Percentiles rank a stretch among this genome's conserved stretches.
These are phyloP conservation scores for Acheta domesticus DNA, from an alignment of 2,888 invertebrate genomes.

Conservation along the genomic window DNA sequence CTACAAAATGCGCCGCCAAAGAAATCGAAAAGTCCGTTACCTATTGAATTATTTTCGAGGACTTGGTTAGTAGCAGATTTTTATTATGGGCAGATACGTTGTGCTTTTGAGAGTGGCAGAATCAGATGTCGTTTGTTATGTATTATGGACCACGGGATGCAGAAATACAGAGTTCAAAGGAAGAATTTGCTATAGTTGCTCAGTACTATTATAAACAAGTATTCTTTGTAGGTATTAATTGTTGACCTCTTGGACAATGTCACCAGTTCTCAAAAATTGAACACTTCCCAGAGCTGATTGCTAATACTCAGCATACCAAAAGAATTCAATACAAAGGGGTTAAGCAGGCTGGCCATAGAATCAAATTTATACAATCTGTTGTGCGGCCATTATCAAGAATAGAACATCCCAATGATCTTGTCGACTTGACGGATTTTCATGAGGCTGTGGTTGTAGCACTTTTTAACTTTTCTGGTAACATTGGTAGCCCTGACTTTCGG, in stretches of 20 bases:
- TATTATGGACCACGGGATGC: constrained; percentile 96
- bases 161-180: constrained; percentile 69
- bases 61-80: constrained; percentile 69
- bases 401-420: constrained; percentile 57
- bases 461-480: constrained; percentile 57
- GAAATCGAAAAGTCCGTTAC: constrained; percentile 56
- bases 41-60: constrained; percentile 68
- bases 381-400: too few relatives aligned
- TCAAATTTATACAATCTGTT: constrained; percentile 69
- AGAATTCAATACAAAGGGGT: constrained; percentile 67
- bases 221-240: constrained; percentile 84
- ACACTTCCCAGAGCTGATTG: constrained; percentile 80
- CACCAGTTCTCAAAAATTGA: constrained; percentile 63
- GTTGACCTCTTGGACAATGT: constrained; percentile 83
- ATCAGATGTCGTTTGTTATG: constrained; percentile 80
- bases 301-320: constrained; percentile 62
- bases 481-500: constrained; percentile 58
- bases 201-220: constrained; percentile 68
- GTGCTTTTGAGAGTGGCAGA: constrained; percentile 60
- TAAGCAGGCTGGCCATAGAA: constrained; percentile 62
- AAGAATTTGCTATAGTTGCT: constrained; percentile 73
- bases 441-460: constrained; percentile 78
- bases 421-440: constrained; percentile 59
- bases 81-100: constrained; percentile 69
- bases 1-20: constrained; percentile 63